Evolutionary conservation across 2,888 invertebrate species (phyloP).

Genomic region (Desoria tigrina): DNA sequence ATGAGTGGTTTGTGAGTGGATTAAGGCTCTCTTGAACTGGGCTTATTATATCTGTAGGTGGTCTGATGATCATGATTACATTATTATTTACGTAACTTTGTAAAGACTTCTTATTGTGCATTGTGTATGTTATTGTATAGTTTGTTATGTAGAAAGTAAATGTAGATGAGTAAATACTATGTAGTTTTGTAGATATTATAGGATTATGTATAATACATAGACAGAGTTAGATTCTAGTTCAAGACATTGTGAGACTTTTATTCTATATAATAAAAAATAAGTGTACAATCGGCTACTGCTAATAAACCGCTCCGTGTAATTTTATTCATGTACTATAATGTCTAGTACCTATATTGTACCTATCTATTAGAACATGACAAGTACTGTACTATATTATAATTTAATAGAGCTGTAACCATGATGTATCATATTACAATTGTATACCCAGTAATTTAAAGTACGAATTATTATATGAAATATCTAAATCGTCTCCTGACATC

Average conservation of each 20-base stretch:
- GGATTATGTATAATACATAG: neutral
- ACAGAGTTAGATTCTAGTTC: slow-evolving; percentile 10
- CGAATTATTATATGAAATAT: slow-evolving; percentile 11
- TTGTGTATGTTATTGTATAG: neutral
- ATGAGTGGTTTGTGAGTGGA: slow-evolving; percentile 7
- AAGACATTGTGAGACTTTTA: slow-evolving; percentile 12
- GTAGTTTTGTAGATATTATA: neutral
- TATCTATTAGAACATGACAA: slow-evolving; percentile 11
- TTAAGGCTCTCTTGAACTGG: slow-evolving; percentile 7
- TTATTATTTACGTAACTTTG: slow-evolving; percentile 18
- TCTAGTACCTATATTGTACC: neutral
- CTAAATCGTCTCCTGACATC: no score
- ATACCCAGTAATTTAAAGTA: slow-evolving; percentile 17
- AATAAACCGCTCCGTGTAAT: slow-evolving; percentile 4
- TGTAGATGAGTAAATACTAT: neutral
- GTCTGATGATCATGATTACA: slow-evolving; percentile 22
- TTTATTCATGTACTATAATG: slow-evolving; percentile 5
- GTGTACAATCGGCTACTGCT: slow-evolving; percentile 3
- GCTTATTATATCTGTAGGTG: slow-evolving; percentile 23
- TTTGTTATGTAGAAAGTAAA: neutral
- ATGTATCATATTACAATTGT: slow-evolving; percentile 19
- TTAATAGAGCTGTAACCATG: slow-evolving; percentile 23
- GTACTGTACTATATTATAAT: neutral
- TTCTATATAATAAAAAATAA: neutral
- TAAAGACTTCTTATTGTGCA: slow-evolving; percentile 9